Conservation (phyloP, 2,888 invertebrate species). For the Drosophila formosana region DNA sequence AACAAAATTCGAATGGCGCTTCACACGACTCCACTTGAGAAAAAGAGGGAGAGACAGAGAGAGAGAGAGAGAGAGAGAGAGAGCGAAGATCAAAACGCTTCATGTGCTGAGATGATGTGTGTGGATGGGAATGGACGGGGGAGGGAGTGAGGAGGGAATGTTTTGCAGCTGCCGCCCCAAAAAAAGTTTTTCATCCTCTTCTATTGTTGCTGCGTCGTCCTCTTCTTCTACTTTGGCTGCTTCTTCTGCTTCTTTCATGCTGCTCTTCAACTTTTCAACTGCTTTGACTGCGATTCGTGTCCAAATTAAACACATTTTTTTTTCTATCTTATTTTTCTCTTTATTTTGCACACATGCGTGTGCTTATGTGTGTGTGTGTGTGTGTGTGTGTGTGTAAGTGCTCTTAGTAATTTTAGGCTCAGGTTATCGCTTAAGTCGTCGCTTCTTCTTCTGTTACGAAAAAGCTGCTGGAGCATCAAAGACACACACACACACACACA, state of each 20-base stretch:
- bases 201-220: conserved; percentile 4
- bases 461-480: conserved; percentile 16
- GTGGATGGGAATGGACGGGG: neutral
- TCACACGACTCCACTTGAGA: conserved; percentile 25
- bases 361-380: neutral
- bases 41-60: neutral
- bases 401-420: conserved; percentile 45
- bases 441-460: conserved; percentile 34
- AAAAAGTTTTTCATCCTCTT: conserved; percentile 5
- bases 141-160: neutral
- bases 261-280: conserved; percentile 34
- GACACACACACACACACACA: conserved; percentile 15
- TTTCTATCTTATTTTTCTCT: conserved; percentile 3
- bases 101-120: neutral
- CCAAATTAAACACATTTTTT: conserved; percentile 20
- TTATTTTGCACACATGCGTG: neutral
- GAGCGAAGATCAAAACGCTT: neutral
- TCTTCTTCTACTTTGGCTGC: conserved; percentile 2
- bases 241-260: conserved; percentile 1
- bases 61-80: neutral
- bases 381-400: conserved; percentile 15
- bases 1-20: conserved; percentile 18
- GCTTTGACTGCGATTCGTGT: conserved; percentile 42
- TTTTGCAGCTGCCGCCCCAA: conserved; percentile 1
- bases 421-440: conserved; percentile 43